A percentile compares a stretch with the other conserved stretches of the same genome.
Evolutionary conservation across 2,888 invertebrate species (phyloP).

Genomic region (Encarsia formosa): DNA sequence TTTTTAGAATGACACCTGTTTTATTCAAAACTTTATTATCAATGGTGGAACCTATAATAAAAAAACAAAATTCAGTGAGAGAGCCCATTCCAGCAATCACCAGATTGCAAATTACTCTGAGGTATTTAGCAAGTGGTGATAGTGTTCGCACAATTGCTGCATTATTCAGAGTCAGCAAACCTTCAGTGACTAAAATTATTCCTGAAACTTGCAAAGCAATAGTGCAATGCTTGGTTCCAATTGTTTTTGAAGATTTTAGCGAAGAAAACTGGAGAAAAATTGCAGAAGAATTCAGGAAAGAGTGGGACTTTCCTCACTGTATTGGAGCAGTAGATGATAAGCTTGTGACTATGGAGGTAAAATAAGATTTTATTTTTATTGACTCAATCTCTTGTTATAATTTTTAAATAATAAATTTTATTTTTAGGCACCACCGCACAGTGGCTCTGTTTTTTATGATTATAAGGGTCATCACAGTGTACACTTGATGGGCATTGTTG

Average conservation of each 20-base stretch:
- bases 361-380: too few species aligned
- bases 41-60: not conserved
- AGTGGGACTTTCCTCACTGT: not conserved
- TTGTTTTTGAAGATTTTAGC: not conserved
- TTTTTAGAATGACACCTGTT: not conserved
- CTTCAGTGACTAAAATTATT: not conserved
- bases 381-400: too few species aligned
- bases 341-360: not conserved
- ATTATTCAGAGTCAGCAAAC: not conserved
- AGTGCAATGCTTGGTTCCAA: not conserved
- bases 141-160: too few species aligned
- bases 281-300: not conserved
- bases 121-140: not conserved
- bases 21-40: not conserved
- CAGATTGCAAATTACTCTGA: not conserved
- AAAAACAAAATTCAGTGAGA: not conserved
- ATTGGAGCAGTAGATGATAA: not conserved
- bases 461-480: slow-evolving; percentile 28
- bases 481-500: slow-evolving; percentile 25
- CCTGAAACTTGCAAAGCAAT: not conserved
- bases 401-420: too few species aligned
- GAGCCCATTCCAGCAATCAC: not conserved
- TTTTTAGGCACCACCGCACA: slow-evolving; percentile 24
- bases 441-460: slow-evolving; percentile 27
- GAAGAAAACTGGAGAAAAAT: not conserved